Evolutionary conservation across 2,797 vertebrate genomes (phyloP), one percentile per base, ranked within the genome.

Genomic region (Zalophus californianus): DNA sequence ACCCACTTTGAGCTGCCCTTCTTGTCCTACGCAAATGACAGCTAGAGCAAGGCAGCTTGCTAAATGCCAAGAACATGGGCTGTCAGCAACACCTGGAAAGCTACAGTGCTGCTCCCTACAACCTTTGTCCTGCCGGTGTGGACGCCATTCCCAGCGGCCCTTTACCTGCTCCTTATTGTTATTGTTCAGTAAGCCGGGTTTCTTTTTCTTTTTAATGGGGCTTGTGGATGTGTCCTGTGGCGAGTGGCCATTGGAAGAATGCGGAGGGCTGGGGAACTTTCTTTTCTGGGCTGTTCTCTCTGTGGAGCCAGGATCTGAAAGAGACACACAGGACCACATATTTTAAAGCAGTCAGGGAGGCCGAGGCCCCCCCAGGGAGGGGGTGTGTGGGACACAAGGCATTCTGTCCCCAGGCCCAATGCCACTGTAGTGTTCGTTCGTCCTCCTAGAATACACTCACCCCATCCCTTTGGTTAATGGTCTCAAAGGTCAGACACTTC

Each of bases 201-300:
- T 99, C 99, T 99, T 99, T 99, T 99, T 99, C 99, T 99, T 99
- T 99, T 99, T 99, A 97, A 99, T 98, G 77, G 99, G 99, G 98
- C 99, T 99, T 66, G 99, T 99, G n/a, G 99, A 99, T 62, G 99
- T 99, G 98, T 99, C 99, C 91, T 99, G 99, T 21, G 99, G 99
- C 56, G 99, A 99, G 98, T 99, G 99, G 95, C 99, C 99, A 97
- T 99, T 99, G 98, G 99, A 99, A 75, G 99, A 99, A 98, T 99
- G 99, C 78, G 99, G 99, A 96, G 99, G 99, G 98, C 99, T 99
- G 27, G 99, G 99, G 93, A 99, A 99, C 98, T 99, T 99, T 96
- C 99, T 99, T 98, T 99, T 99, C 98, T 99, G 99, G 97, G 99
- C 99, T 79, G 98, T 96, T 95, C 99, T 99, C 98, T 99, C 99